Evolutionary conservation across 2,888 invertebrate species (phyloP), one percentile per base, ranked within the genome.

Genomic region (Agrilus biguttatus): DNA sequence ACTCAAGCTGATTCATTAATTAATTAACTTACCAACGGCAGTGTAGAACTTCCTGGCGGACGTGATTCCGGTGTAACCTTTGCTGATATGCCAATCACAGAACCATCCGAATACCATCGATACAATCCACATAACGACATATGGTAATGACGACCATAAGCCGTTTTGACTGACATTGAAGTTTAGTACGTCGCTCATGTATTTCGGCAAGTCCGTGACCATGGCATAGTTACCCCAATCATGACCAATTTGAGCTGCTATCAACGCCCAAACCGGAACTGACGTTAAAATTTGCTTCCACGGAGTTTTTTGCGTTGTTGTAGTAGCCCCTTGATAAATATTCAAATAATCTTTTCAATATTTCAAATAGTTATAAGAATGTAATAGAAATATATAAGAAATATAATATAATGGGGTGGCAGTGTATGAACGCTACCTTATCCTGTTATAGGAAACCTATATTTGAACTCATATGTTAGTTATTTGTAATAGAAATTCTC

Each of bases 161-260:
- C 80, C 78, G 44, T 80, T 78, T 53, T 75, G 64, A 50, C 73
- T 70, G 43, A 81, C 75, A 54, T 78, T 71, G 59, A 78, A 78
- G 53, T 77, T 73, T 40, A 82, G 62, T 2, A 81, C 75, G 45
- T 77, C 77, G 34, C 73, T 76, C 75, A 80, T 77, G 61, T 80
- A 81, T 52, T 77, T 78, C 0, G 81, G 81, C 10, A 82, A 64
- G 55, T 81, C 80, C 1, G 79, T 78, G 17, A 80, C 74, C 74
- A 82, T 77, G 5, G 78, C 79, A 59, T 77, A 80, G 55, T 80
- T 77, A 5, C 79, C 79, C 75, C 78, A 82, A 54, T 79, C 78
- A 59, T 80, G 80, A 3, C 78, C 78, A 47, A 77, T 68, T 69
- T 83, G 83, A 47, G 84, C 84, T 39, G 74, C 74, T 10, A 85